Evolutionary conservation across 2,888 invertebrate species (phyloP).

Genomic region (Neoascia interrupta): DNA sequence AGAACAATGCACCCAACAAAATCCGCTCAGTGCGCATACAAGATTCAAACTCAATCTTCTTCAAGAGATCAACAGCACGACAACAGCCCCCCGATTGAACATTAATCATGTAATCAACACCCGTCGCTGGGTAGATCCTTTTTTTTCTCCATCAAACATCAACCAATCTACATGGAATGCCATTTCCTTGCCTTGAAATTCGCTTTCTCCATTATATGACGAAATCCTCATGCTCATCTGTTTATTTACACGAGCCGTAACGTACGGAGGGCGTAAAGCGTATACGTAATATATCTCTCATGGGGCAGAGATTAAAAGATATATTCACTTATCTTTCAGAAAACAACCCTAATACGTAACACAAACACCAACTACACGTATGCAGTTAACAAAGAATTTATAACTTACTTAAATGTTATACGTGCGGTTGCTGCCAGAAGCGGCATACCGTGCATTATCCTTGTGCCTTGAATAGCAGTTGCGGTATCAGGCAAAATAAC

Average conservation of each 20-base stretch:
- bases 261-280: neutral
- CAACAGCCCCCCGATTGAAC: no score
- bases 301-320: conserved; percentile 52
- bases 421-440: conserved; percentile 61
- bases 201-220: conserved; percentile 5
- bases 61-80: no score
- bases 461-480: conserved; percentile 58
- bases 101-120: no score
- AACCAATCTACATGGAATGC: neutral
- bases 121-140: no score
- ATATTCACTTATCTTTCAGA: conserved; percentile 45
- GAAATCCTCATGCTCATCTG: neutral
- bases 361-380: conserved; percentile 53
- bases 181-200: neutral
- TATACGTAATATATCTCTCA: conserved; percentile 4
- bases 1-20: no score
- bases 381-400: conserved; percentile 65
- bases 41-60: no score
- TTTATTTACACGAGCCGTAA: conserved; percentile 12
- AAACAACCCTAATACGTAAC: conserved; percentile 46
- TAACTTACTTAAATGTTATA: conserved; percentile 67
- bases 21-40: no score
- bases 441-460: conserved; percentile 65
- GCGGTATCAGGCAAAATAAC: conserved; percentile 65
- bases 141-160: no score